Evolutionary conservation across 1,140 invertebrate genomes (phyloP), one percentile per base, ranked within the genome.

Genomic region (Cyclargus thomasi): DNA sequence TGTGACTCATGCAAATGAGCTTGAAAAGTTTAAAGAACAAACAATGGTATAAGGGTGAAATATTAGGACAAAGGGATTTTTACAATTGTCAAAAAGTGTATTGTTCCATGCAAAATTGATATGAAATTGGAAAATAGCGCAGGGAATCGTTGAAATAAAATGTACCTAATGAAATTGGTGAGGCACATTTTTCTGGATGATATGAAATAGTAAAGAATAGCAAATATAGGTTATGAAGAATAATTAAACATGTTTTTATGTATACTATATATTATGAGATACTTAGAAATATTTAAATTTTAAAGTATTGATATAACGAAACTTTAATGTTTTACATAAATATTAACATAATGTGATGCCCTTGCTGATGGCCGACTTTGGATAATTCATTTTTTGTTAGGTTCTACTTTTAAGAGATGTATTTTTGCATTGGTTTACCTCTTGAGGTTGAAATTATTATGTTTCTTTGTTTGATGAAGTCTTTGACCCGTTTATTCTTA

Each of bases 1-100:
- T 77, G 74, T 71, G 66, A 65, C 10, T 70, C 69, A 68, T 72
- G 67, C 70, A 71, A 75, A 65, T 65, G 64, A 57, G 57, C 53
- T 29, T 35, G 65, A 55, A 66, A 59, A 36, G n/a, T 57, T 66
- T 36, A 35, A 66, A 66, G 65, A 55, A 35, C 53, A 57, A 59
- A 59, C 29, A 59, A 59, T 59, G 55, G 20, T 18, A 59, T 59
- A 20, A 59, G 20, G 55, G 55, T 59, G 20, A 59, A 59, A 59
- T 20, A 59, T 59, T 59, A 11, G 55, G 55, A 59, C 55, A 59
- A 59, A 59, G 55, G 55, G 55, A 11, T 59, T 59, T 59, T 21
- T 59, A 59, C 55, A 59, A 6, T 59, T 59, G 14, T 59, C 55
- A 59, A 18, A 47, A 47, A 47, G 10, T 47, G 14, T 16, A 47